These are phyloP conservation scores for Myathropa florea DNA, from an alignment of 2,888 invertebrate species.

Conservation along the genomic window DNA sequence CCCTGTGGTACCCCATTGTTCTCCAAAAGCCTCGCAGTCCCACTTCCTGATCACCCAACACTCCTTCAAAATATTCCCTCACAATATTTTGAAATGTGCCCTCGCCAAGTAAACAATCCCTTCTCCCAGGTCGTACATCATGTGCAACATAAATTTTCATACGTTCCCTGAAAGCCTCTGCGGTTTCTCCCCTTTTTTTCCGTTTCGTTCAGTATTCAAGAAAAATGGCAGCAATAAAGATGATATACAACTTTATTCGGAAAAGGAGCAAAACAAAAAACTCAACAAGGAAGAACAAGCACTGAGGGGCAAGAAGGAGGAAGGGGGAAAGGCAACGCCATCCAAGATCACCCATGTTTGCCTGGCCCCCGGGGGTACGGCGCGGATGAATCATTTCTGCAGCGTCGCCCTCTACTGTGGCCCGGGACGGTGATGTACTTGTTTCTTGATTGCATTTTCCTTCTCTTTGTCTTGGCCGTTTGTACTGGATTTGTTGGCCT, in stretches of 20 bases:
- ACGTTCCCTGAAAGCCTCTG: conserved; percentile 2
- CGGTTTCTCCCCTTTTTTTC: background rate
- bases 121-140: conserved; percentile 24
- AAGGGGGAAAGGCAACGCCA: background rate
- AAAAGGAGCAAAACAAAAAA: conserved; percentile 43
- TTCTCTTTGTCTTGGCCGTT: background rate
- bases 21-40: background rate
- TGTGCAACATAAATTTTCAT: conserved; percentile 54
- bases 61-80: background rate
- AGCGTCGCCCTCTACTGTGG: conserved; percentile 21
- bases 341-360: conserved; percentile 59
- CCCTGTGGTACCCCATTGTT: too few relatives aligned
- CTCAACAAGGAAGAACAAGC: background rate
- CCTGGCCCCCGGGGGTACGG: conserved; percentile 46
- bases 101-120: conserved; percentile 7
- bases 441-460: conserved; percentile 61
- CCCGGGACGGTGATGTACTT: conserved; percentile 62
- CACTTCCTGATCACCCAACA: background rate
- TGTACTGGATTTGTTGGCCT: background rate
- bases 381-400: conserved; percentile 59
- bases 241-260: conserved; percentile 70
- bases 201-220: conserved; percentile 46
- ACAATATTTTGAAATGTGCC: conserved; percentile 41
- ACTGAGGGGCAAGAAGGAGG: background rate
- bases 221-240: conserved; percentile 71